phyloP scores from a whole-genome alignment of 1,140 invertebrate genomes.

The Eulimnadia texana region DNA sequence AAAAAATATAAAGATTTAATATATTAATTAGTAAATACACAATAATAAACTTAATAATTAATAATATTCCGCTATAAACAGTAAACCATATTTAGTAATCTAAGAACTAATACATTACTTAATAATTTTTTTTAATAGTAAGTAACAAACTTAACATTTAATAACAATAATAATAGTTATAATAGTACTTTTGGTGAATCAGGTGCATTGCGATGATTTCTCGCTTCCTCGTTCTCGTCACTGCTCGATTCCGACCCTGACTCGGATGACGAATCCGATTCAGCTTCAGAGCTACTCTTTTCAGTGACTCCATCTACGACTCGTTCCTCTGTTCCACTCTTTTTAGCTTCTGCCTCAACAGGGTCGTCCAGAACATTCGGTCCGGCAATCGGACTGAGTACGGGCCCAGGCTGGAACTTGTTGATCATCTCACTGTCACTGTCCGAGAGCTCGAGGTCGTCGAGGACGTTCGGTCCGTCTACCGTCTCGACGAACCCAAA shows the following conservation, averaged over 20 bases:
- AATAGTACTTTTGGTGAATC: not conserved
- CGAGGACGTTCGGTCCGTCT: conserved; percentile 1
- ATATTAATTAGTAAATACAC: too few species aligned
- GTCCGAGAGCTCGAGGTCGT: conserved; percentile 11
- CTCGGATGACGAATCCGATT: conserved; percentile 12
- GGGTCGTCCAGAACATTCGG: not conserved
- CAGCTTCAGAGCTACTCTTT: not conserved
- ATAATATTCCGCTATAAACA: too few species aligned
- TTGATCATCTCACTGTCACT: conserved; percentile 5
- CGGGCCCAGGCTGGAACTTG: not conserved
- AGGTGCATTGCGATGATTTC: not conserved
- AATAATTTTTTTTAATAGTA: too few species aligned
- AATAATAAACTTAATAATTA: too few species aligned
- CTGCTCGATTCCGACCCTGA: conserved; percentile 1
- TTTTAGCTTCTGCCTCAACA: not conserved
- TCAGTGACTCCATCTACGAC: too few species aligned
- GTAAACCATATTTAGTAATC: too few species aligned
- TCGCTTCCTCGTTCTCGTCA: not conserved
- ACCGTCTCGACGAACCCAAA: not conserved
- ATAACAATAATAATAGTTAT: not conserved
- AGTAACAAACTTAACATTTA: not conserved
- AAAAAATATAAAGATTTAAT: too few species aligned
- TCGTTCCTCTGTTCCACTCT: too few species aligned
- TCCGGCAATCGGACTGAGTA: not conserved
- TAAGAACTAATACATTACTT: too few species aligned